Base-by-base conservation (phyloP, 1,140 invertebrate genomes). In the Ceratosolen fusciceps region DNA sequence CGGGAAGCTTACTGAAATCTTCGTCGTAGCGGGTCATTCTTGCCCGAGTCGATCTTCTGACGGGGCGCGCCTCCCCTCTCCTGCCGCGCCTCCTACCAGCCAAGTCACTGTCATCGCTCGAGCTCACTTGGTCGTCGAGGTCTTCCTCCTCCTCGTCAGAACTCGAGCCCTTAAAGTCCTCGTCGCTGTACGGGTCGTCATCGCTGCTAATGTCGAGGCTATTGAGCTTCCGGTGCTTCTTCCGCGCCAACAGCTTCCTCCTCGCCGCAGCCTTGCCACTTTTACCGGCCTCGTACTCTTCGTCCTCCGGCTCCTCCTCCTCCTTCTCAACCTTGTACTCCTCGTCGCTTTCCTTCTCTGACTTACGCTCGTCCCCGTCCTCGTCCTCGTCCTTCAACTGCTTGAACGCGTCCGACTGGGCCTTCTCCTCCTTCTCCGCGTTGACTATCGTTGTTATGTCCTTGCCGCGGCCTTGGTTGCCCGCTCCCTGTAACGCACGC, bases 401-500 rank as follows among this genome's bases (percentile, higher is more conserved):
- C 56, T 86, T 85, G 43, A 87, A 81, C 26, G 80, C 81, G 67
- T 86, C 87, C 12, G 80, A 82, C 74, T 86, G 85, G 26, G 91
- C 91, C 81, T 95, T 93, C 82, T 95, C 93, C 83, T 94, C 94
- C 82, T 95, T 94, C 77, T 95, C 94, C 0, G 95, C 95, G 83
- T 96, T 95, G 0, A 96, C 94, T 77, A 97, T 97, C 47, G 96
- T 97, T 16, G 94, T 93, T 77, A 98, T 97, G 86, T 97, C 96
- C 88, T 98, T 98, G 0, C 96, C 96, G 49, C 95, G 91, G 8
- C 95, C 95, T 82, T 95, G 93, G 88, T 95, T 95, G 0, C 95
- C 95, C 4, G 94, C 94, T 26, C 94, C 94, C 34, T 93, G 93
- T n/a, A n/a, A n/a, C n/a, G n/a, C n/a, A n/a, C n/a, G n/a, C n/a